Conservation (phyloP, 2,113 vertebrate genomes). For the Caracal caracal region DNA sequence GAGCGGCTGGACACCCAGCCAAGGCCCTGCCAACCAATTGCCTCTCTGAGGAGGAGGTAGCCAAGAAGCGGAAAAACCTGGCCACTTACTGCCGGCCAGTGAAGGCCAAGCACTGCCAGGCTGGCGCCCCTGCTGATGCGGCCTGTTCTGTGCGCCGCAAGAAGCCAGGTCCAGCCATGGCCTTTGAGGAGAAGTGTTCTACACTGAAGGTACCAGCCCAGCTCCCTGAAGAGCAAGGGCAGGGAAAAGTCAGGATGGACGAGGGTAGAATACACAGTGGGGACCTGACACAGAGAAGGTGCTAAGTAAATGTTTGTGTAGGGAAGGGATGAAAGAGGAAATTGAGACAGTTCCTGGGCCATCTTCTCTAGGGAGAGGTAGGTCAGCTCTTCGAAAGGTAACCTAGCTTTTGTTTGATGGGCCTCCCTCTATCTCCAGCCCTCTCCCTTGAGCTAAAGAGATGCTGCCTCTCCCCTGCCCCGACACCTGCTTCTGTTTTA, state of each 20-base stretch:
- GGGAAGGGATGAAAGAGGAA: not conserved
- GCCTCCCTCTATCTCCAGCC: not conserved
- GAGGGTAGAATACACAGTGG: not conserved
- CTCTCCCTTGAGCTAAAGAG: not conserved
- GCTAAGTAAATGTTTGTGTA: not conserved
- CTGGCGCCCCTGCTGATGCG: slow-evolving; percentile 51
- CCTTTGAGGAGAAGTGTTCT: slow-evolving; percentile 92
- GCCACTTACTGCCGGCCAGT: slow-evolving; percentile 86
- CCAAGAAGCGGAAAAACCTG: slow-evolving; percentile 91
- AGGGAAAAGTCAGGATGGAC: not conserved
- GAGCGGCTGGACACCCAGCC: slow-evolving; percentile 76
- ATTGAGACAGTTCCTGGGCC: not conserved
- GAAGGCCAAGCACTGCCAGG: slow-evolving; percentile 84
- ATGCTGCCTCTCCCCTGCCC: not conserved
- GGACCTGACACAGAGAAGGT: not conserved
- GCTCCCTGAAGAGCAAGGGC: not conserved
- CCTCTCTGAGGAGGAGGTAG: slow-evolving; percentile 90
- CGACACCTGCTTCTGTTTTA: not conserved
- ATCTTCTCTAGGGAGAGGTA: not conserved
- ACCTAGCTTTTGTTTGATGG: not conserved
- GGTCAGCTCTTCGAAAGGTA: not conserved
- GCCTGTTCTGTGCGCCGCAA: slow-evolving; percentile 84
- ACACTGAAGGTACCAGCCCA: slow-evolving; percentile 89
- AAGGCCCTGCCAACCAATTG: slow-evolving; percentile 82
- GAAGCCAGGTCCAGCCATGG: slow-evolving; percentile 85